A percentile compares a stretch with the other conserved stretches of the same genome.
Evolutionary conservation across 2,888 invertebrate genomes (phyloP).

Genomic region (Drosophila aldrichi): DNA sequence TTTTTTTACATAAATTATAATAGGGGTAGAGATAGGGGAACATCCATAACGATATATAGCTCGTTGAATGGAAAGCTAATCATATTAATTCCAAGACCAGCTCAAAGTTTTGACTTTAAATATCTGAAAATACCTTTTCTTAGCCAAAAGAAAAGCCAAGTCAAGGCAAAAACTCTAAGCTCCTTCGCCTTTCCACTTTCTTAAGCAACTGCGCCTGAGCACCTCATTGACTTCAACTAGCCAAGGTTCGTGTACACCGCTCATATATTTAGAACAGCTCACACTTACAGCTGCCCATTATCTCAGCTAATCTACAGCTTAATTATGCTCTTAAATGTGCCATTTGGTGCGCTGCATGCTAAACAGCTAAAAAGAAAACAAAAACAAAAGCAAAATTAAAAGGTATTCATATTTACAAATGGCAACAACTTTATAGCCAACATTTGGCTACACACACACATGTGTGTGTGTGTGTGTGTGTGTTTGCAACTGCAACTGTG

Average conservation of each 20-base stretch:
- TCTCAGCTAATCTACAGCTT: slow-evolving; percentile 32
- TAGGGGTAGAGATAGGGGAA: no score
- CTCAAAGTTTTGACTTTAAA: neutral
- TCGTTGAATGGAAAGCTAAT: no score
- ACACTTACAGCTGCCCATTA: slow-evolving; percentile 22
- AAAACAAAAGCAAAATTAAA: slow-evolving; percentile 23
- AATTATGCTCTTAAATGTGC: slow-evolving; percentile 35
- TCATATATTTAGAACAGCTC: slow-evolving; percentile 7
- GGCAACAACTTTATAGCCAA: slow-evolving; percentile 49
- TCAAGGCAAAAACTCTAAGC: neutral
- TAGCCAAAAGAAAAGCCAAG: neutral
- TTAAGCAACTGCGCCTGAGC: neutral
- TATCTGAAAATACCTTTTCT: no score
- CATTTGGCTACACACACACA: slow-evolving; percentile 39
- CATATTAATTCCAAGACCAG: no score
- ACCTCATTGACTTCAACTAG: neutral
- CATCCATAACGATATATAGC: no score
- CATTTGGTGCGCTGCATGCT: slow-evolving; percentile 33
- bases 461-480: neutral
- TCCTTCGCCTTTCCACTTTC: neutral
- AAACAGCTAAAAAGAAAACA: slow-evolving; percentile 1
- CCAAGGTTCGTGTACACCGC: neutral
- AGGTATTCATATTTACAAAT: slow-evolving; percentile 46
- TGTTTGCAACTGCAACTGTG: slow-evolving; percentile 23
- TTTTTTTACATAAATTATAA: no score